These are phyloP conservation scores for Euborellia annulipes DNA, from an alignment of 1,140 invertebrate species.

Conservation along the genomic window DNA sequence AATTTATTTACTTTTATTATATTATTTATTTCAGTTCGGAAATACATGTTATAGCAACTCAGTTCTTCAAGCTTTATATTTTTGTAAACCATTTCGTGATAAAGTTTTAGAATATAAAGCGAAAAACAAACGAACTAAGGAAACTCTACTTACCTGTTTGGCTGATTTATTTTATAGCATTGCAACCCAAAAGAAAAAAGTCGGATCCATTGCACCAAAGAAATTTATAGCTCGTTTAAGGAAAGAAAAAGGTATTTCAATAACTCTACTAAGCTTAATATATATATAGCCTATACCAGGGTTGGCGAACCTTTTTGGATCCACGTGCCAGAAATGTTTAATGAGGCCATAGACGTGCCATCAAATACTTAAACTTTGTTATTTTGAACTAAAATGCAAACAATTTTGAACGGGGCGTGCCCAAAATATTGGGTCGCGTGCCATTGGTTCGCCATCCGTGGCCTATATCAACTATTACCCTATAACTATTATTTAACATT, in stretches of 20 bases:
- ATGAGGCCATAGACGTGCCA: too few species aligned
- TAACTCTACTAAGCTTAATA: too few species aligned
- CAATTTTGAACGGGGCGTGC: too few species aligned
- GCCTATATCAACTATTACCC: too few species aligned
- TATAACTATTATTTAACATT: too few species aligned
- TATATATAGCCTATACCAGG: too few species aligned
- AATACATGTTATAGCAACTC: slow-evolving; percentile 99
- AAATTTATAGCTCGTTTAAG: slow-evolving; percentile 96
- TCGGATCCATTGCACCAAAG: slow-evolving; percentile 97
- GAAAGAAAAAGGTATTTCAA: slow-evolving; percentile 84
- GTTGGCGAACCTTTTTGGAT: too few species aligned
- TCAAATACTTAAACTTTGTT: too few species aligned
- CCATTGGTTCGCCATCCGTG: too few species aligned
- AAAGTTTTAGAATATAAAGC: slow-evolving; percentile 97
- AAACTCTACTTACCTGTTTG: slow-evolving; percentile 91
- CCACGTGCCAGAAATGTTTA: too few species aligned
- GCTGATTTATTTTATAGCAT: slow-evolving; percentile 98
- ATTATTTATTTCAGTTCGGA: slow-evolving; percentile 71
- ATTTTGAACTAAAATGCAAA: too few species aligned
- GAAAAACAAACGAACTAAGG: slow-evolving; percentile 93
- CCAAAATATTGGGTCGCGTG: too few species aligned
- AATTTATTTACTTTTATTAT: slow-evolving; percentile 8
- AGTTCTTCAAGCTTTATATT: slow-evolving; percentile 97
- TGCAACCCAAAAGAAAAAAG: slow-evolving; percentile 98
- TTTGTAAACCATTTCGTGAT: slow-evolving; percentile 96